These are phyloP conservation scores for Lucilia cuprina DNA, from an alignment of 1,140 invertebrate species.

Conservation along the genomic window DNA sequence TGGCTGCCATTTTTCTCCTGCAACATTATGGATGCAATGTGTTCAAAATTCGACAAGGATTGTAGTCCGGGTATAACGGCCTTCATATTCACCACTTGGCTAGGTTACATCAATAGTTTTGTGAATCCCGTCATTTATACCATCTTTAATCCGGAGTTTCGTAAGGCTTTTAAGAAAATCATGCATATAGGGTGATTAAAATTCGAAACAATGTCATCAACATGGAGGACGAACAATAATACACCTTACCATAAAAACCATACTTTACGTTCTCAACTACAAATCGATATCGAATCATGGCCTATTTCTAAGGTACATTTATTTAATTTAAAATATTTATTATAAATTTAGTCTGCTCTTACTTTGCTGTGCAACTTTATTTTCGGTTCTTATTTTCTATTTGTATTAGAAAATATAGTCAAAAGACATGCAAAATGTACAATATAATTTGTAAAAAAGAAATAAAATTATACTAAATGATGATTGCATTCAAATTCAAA, in stretches of 20 bases:
- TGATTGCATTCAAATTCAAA: neutral
- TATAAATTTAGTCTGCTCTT: neutral
- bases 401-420: neutral
- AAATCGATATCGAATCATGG: neutral
- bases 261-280: neutral
- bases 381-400: neutral
- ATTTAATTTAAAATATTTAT: neutral
- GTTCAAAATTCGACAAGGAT: constrained; percentile 78
- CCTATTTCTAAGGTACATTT: neutral
- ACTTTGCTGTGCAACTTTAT: neutral
- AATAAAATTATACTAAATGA: neutral
- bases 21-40: constrained; percentile 96
- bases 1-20: constrained; percentile 99
- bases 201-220: neutral
- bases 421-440: neutral
- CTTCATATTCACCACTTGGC: constrained; percentile 96
- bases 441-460: constrained; percentile 9
- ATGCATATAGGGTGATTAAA: constrained; percentile 70
- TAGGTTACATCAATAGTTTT: constrained; percentile 98
- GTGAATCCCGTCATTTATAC: constrained; percentile 99
- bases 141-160: constrained; percentile 99
- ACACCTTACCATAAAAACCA: neutral
- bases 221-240: neutral
- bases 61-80: constrained; percentile 87
- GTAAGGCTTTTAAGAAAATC: constrained; percentile 98